Evolutionary conservation across 2,113 vertebrate genomes (phyloP).

Genomic region (Elaphurus davidianus): DNA sequence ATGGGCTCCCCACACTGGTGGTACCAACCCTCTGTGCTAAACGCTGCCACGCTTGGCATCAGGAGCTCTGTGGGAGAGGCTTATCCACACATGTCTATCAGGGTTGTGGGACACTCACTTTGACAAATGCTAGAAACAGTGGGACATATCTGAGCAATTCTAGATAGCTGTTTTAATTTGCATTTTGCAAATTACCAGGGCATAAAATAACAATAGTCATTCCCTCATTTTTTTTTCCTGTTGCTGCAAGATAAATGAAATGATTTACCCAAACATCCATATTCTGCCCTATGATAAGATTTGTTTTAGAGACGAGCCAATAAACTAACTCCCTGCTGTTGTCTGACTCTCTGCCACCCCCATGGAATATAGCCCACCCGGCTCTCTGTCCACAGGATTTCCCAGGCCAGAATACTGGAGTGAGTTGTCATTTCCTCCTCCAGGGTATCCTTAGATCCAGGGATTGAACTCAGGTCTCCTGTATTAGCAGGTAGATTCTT

Average conservation of each 20-base stretch:
- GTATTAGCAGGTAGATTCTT: not conserved
- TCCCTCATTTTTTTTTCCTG: not conserved
- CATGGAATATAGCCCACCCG: not conserved
- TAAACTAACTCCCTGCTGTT: not conserved
- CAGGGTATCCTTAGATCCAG: not conserved
- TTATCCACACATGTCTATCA: accelerated
- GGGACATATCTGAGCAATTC: not conserved
- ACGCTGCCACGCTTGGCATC: not conserved
- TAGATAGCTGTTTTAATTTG: not conserved
- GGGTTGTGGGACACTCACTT: not conserved
- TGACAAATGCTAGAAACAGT: not conserved
- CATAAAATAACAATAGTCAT: not conserved
- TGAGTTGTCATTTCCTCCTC: not conserved
- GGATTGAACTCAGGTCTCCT: not conserved
- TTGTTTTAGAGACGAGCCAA: not conserved
- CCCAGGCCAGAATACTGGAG: not conserved
- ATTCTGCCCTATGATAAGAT: not conserved
- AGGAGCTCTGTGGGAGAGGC: not conserved
- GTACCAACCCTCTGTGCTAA: not conserved
- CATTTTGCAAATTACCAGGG: not conserved
- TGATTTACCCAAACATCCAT: not conserved
- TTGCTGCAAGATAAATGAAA: not conserved
- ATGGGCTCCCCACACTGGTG: accelerated
- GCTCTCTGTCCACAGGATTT: not conserved
- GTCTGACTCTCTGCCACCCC: not conserved